Conservation (phyloP, 2,888 invertebrate genomes). For the Epicampocera succincta region DNA sequence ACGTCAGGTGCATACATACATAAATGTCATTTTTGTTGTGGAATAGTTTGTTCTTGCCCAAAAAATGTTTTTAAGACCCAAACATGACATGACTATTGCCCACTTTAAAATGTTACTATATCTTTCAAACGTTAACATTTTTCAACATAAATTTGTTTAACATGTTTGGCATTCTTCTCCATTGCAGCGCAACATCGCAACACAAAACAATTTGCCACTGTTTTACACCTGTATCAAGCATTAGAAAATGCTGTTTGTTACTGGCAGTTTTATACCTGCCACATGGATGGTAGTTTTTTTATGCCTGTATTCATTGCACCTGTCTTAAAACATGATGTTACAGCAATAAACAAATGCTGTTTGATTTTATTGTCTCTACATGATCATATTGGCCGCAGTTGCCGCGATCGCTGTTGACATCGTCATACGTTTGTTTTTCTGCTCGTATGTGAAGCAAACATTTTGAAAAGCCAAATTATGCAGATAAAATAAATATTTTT, state of each 20-base stretch:
- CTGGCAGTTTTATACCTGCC: slow-evolving; percentile 17
- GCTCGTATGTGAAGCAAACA: background rate
- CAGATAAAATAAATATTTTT: slow-evolving; percentile 44
- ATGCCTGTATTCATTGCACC: slow-evolving; percentile 8
- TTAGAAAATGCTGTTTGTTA: slow-evolving; percentile 15
- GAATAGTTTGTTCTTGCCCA: too few species aligned
- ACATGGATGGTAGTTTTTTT: slow-evolving; percentile 7
- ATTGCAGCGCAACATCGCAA: background rate
- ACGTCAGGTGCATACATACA: too few species aligned
- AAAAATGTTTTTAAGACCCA: too few species aligned
- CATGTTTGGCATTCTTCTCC: slow-evolving; percentile 47
- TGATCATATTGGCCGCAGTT: slow-evolving; percentile 25
- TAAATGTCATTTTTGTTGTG: too few species aligned
- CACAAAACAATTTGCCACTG: slow-evolving; percentile 60
- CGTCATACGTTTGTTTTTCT: slow-evolving; percentile 43
- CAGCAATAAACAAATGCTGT: slow-evolving; percentile 65
- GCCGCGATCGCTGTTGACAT: slow-evolving; percentile 36
- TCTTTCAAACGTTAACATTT: slow-evolving; percentile 29
- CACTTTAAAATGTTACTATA: slow-evolving; percentile 31
- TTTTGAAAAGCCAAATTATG: slow-evolving; percentile 1
- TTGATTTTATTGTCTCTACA: slow-evolving; percentile 60
- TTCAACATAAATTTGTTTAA: slow-evolving; percentile 37
- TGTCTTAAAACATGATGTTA: slow-evolving; percentile 43
- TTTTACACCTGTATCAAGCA: slow-evolving; percentile 59
- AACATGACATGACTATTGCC: slow-evolving; percentile 43